A percentile compares a stretch with the other conserved stretches of the same genome.
These are phyloP conservation scores for Leguminivora glycinivorella DNA, from an alignment of 1,140 invertebrate genomes.

Conservation along the genomic window DNA sequence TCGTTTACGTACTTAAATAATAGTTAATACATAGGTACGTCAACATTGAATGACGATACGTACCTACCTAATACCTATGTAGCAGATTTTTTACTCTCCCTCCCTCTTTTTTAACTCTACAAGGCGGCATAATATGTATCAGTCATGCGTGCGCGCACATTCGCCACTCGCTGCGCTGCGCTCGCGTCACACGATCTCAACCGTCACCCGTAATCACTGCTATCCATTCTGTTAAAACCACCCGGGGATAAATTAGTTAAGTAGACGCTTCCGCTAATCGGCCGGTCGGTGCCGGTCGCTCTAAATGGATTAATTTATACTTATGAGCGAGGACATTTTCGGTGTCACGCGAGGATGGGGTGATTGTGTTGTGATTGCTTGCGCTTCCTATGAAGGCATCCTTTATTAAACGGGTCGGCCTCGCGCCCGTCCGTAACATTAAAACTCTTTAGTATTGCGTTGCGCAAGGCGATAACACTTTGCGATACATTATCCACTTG, in stretches of 20 bases:
- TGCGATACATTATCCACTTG: slow-evolving; percentile 28
- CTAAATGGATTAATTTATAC: slow-evolving; percentile 79
- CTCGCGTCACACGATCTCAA: slow-evolving; percentile 60
- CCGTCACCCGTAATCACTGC: slow-evolving; percentile 74
- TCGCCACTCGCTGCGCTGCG: slow-evolving; percentile 31
- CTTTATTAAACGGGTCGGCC: slow-evolving; percentile 65
- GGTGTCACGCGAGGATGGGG: slow-evolving; percentile 76
- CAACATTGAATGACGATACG: too few relatives aligned
- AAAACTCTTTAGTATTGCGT: slow-evolving; percentile 35
- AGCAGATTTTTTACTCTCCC: too few relatives aligned
- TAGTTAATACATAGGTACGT: too few relatives aligned
- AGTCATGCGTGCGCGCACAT: slow-evolving; percentile 35
- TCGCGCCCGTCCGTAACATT: slow-evolving; percentile 42
- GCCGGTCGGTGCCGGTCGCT: slow-evolving; percentile 69
- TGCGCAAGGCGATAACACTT: slow-evolving; percentile 27
- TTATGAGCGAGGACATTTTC: slow-evolving; percentile 77
- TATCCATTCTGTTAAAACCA: slow-evolving; percentile 80
- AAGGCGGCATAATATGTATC: neutral
- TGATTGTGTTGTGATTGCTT: slow-evolving; percentile 76
- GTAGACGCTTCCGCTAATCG: slow-evolving; percentile 80
- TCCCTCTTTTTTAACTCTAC: too few relatives aligned
- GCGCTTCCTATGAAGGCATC: slow-evolving; percentile 73
- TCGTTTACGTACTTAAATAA: too few relatives aligned
- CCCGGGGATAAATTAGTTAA: slow-evolving; percentile 80
- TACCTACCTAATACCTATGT: too few relatives aligned